Evolutionary conservation across 1,140 invertebrate species (phyloP), one percentile per base, ranked within the genome.

Genomic region (Tyrophagus putrescentiae): DNA sequence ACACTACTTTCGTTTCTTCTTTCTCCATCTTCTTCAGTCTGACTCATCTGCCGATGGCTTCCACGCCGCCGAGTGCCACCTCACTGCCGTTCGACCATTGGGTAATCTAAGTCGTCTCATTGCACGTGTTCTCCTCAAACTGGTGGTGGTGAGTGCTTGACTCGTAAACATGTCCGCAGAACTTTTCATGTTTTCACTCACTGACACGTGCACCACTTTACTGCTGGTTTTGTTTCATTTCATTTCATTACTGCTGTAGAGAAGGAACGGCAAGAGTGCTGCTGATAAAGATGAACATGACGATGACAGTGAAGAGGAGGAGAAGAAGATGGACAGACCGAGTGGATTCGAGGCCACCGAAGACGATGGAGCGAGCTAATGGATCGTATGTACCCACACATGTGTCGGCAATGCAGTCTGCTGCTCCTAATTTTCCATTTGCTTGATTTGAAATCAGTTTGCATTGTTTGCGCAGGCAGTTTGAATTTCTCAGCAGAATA

Each of bases 371-470:
- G n/a, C 33, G 11, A 27, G 27, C 23, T 58, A 52, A 58, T 58
- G 56, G 56, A 58, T 52, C 56, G 56, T 58, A 58, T 7, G 56
- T 58, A 33, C 53, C 7, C 44, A 6, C 44, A n/a, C 7, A 56
- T 56, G 11, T 11, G 11, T 9, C 7, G 33, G 32, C 21, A 21
- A 50, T 9, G n/a, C n/a, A n/a, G n/a, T n/a, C n/a, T 18, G 18
- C 9, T 21, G 29, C n/a, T 39, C 36, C 36, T 39, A n/a, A 39
- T 16, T 39, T 13, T 16, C n/a, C 36, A 39, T 13, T 39, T 39
- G 36, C 36, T 39, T 39, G n/a, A 39, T n/a, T 56, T 39, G 6
- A 39, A 28, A 16, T 39, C 28, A 25, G 18, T 56, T 39, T 27
- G 45, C 18, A 50, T 11, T 11, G 48, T 27, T 13, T 50, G 13